Conservation (phyloP, 1,140 invertebrate species). For the Musca vetustissima region DNA sequence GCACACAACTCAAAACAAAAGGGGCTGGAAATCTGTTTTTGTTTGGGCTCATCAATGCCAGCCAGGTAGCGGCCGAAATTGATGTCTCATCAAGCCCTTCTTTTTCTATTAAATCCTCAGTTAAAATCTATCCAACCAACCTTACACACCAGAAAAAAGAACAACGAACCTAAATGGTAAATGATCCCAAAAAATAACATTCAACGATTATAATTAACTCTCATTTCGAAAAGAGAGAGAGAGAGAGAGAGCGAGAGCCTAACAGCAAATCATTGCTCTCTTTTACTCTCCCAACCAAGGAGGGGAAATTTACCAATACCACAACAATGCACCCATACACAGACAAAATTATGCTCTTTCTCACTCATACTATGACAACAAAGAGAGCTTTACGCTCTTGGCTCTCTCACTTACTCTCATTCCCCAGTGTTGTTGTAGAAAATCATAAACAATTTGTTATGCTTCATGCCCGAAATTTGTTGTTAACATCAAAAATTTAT, state of each 20-base stretch:
- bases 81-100: neutral
- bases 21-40: neutral
- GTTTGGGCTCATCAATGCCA: neutral
- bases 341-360: neutral
- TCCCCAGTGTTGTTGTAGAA: too few species aligned
- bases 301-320: slow-evolving; percentile 13
- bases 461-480: too few species aligned
- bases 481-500: too few species aligned
- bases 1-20: slow-evolving; percentile 4
- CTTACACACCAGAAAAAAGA: slow-evolving; percentile 1
- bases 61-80: slow-evolving; percentile 10
- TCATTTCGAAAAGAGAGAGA: neutral
- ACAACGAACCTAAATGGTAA: neutral
- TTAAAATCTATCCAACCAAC: neutral
- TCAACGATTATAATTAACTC: neutral
- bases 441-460: too few species aligned
- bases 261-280: too few species aligned
- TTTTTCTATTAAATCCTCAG: neutral
- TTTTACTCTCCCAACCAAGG: neutral
- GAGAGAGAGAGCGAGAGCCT: too few species aligned
- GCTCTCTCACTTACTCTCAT: neutral
- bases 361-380: neutral
- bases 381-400: neutral
- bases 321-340: neutral
- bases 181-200: neutral